A percentile compares a stretch with the other conserved stretches of the same genome.
These are phyloP conservation scores for Etheostoma perlongum DNA, from an alignment of 2,797 vertebrate genomes.

Conservation along the genomic window DNA sequence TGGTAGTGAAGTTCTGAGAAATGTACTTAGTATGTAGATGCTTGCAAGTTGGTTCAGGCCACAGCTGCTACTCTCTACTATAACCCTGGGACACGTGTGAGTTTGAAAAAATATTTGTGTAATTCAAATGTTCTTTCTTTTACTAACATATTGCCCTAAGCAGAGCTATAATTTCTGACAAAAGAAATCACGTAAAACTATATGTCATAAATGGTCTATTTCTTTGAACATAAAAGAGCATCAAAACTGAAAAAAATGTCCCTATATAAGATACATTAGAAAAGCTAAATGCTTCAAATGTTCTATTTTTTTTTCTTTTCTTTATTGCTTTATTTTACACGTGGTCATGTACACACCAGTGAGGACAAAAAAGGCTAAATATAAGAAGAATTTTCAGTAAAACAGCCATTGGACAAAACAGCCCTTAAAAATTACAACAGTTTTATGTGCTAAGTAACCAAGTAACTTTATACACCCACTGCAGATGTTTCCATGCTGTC, in stretches of 20 bases:
- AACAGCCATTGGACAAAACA: not conserved
- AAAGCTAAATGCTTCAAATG: not conserved
- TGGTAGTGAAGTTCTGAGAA: slow-evolving; percentile 27
- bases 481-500: slow-evolving; percentile 23
- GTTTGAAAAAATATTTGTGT: not conserved
- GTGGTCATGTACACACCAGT: not conserved
- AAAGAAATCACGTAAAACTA: not conserved
- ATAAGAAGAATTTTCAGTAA: not conserved
- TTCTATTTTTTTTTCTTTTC: not conserved
- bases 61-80: slow-evolving; percentile 21
- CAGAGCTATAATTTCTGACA: not conserved
- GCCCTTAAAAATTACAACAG: too few relatives aligned
- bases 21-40: slow-evolving; percentile 7
- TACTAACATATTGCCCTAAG: too few relatives aligned
- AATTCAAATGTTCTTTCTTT: slow-evolving; percentile 3
- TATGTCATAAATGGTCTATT: not conserved
- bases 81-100: not conserved
- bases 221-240: not conserved
- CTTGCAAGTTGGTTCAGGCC: slow-evolving; percentile 15
- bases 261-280: not conserved
- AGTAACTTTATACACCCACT: slow-evolving; percentile 8
- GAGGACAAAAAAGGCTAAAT: slow-evolving; percentile 18
- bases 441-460: not conserved
- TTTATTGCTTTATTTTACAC: not conserved
- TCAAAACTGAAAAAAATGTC: not conserved